phyloP scores from a whole-genome alignment of 2,113 vertebrate species.

The Plotosus lineatus region DNA sequence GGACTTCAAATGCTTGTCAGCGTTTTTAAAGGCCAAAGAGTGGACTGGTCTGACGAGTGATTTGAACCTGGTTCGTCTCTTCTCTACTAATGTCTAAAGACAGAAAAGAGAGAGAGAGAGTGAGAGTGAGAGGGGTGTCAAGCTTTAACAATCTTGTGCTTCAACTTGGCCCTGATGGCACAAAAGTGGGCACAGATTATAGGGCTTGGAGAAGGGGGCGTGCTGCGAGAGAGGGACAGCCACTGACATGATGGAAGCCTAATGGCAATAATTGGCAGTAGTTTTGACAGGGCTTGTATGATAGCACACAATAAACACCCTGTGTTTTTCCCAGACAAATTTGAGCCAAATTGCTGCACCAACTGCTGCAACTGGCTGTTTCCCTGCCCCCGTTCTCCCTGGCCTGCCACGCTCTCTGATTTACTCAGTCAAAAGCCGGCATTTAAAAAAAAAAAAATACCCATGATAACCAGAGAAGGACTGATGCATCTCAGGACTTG shows the following conservation, averaged over 20 bases:
- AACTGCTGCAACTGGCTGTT: conserved; percentile 87
- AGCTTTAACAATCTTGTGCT: conserved; percentile 83
- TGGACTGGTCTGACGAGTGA: conserved; percentile 29
- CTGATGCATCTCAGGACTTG: conserved; percentile 42
- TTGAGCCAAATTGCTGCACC: conserved; percentile 98
- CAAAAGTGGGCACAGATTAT: conserved; percentile 99
- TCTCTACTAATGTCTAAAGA: conserved; percentile 40
- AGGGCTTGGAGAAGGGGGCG: conserved; percentile 88
- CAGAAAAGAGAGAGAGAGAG: conserved; percentile 28
- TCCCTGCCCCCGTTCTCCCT: conserved; percentile 60
- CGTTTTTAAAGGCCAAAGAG: conserved; percentile 35
- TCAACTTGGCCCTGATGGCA: conserved; percentile 85
- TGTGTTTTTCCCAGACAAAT: conserved; percentile 91
- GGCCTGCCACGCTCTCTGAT: conserved; percentile 56
- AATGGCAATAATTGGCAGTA: conserved; percentile 99
- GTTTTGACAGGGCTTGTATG: conserved; percentile 99
- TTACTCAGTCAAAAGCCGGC: conserved; percentile 61
- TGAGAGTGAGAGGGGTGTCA: conserved; percentile 32
- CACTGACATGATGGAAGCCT: conserved; percentile 98
- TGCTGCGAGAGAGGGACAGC: conserved; percentile 85
- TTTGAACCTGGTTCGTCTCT: conserved; percentile 43
- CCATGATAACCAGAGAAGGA: conserved; percentile 60
- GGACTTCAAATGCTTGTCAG: conserved; percentile 51
- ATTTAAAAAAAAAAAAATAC: too few species aligned
- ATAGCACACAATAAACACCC: conserved; percentile 90